These are phyloP conservation scores for Lutraria lutraria DNA, from an alignment of 2,888 invertebrate genomes.

Conservation along the genomic window DNA sequence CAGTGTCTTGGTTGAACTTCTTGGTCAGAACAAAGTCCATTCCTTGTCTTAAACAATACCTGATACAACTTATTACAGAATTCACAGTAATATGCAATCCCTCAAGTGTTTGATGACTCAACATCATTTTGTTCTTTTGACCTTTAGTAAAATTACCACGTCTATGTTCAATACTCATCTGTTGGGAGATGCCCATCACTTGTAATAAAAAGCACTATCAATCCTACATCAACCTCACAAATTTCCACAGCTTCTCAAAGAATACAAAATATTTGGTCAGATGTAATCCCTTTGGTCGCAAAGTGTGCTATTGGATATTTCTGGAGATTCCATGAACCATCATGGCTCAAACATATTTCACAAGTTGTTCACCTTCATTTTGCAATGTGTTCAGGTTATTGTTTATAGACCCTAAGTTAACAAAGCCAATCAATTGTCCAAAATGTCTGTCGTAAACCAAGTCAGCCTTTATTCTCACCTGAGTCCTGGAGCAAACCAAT, in stretches of 20 bases:
- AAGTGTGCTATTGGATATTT: slow-evolving; percentile 65
- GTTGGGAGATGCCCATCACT: too few relatives aligned
- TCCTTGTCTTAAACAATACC: slow-evolving; percentile 29
- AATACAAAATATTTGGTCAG: slow-evolving; percentile 66
- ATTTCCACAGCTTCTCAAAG: slow-evolving; percentile 64
- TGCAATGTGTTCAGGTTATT: too few relatives aligned
- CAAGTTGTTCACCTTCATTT: too few relatives aligned
- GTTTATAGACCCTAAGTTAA: too few relatives aligned
- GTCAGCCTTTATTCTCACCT: too few relatives aligned
- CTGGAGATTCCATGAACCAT: slow-evolving; percentile 57
- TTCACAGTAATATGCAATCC: slow-evolving; percentile 42
- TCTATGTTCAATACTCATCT: background rate
- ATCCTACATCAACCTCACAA: slow-evolving; percentile 48
- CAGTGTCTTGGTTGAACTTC: slow-evolving; percentile 57
- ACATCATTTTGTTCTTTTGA: background rate
- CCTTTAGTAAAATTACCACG: background rate
- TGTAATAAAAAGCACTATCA: slow-evolving; percentile 58
- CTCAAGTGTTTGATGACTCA: slow-evolving; percentile 52
- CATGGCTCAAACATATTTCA: too few relatives aligned
- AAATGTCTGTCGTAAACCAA: too few relatives aligned
- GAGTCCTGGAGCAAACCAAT: too few relatives aligned
- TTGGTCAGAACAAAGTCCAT: slow-evolving; percentile 55
- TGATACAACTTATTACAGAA: slow-evolving; percentile 24
- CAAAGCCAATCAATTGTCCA: too few relatives aligned
- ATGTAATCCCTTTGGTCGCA: slow-evolving; percentile 59